phyloP scores from a whole-genome alignment of 2,888 invertebrate species.

The Agrochola litura region DNA sequence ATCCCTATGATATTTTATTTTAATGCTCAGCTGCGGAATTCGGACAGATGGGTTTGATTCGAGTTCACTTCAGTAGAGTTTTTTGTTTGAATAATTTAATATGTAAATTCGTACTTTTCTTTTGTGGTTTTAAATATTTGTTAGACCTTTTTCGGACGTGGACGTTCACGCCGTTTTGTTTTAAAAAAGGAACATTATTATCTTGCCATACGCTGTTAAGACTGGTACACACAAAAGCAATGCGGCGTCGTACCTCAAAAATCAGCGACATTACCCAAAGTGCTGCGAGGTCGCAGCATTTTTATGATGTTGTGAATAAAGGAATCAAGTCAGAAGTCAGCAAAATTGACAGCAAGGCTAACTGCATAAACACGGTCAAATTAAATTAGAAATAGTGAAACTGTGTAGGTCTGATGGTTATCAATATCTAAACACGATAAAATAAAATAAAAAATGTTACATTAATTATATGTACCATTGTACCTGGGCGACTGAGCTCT shows the following conservation, averaged over 20 bases:
- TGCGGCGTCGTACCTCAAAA: too few species aligned
- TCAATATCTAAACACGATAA: not conserved
- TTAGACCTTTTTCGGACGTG: not conserved
- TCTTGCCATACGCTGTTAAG: not conserved
- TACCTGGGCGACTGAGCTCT: too few species aligned
- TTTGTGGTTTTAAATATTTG: constrained; percentile 43
- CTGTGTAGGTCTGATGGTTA: not conserved
- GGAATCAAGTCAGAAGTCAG: not conserved
- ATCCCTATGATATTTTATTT: constrained; percentile 63
- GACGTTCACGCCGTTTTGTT: not conserved
- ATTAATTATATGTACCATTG: too few species aligned
- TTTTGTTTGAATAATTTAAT: constrained; percentile 55
- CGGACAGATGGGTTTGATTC: constrained; percentile 53
- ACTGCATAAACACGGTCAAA: not conserved
- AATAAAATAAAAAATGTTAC: too few species aligned
- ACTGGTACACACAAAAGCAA: too few species aligned
- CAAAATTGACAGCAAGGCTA: too few species aligned
- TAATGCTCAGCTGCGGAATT: constrained; percentile 48
- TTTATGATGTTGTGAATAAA: not conserved
- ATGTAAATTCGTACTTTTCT: constrained; percentile 17
- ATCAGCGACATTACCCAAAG: not conserved
- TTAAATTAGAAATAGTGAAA: not conserved
- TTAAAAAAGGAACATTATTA: not conserved
- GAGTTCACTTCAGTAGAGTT: constrained; percentile 45
- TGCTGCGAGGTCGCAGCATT: not conserved